Base-by-base conservation (phyloP, 2,797 vertebrate species). In the Taeniopygia guttata region DNA sequence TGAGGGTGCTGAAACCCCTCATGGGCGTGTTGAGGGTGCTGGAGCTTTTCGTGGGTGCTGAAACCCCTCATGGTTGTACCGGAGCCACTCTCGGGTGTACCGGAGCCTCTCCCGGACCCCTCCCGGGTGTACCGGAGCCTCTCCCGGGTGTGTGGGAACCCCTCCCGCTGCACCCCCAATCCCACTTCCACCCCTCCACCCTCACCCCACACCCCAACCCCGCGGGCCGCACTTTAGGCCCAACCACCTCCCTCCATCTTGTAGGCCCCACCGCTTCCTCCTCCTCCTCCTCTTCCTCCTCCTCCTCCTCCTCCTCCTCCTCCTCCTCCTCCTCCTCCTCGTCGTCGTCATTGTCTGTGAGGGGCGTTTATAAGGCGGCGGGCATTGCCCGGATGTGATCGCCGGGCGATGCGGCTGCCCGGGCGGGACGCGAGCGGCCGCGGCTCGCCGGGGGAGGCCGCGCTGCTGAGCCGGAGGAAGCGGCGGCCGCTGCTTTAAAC, bases 361-460 rank as follows among this genome's bases (percentile, higher is more conserved):
- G 96, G 94, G 56, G 95, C 93, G 94, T 86, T 96, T 98, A 97
- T 96, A 97, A 97, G 94, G 97, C 95, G 97, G 96, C 95, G 96
- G 88, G 91, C 88, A 96, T 96, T 97, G 97, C 97, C 98, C 98
- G 98, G 98, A 98, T 98, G 97, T 98, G 97, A 97, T 98, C 97
- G 97, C 97, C 97, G 97, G 97, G 97, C 97, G 97, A 97, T 98
- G 97, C 97, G 97, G 95, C 97, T 97, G 95, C 94, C 97, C 94
- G 97, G 97, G 97, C 94, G 97, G 96, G 97, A 96, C 97, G 97
- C 98, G 97, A 96, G 96, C 97, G 97, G 93, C 97, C 96, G 97
- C 97, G 96, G 96, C 97, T 97, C 97, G 96, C 64, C 87, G 93
- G 97, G 97, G 97, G 97, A 97, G 97, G 97, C 97, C 73, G 82